These are phyloP conservation scores for Acestrorhynchus altus DNA, from an alignment of 2,797 vertebrate genomes.

Conservation along the genomic window DNA sequence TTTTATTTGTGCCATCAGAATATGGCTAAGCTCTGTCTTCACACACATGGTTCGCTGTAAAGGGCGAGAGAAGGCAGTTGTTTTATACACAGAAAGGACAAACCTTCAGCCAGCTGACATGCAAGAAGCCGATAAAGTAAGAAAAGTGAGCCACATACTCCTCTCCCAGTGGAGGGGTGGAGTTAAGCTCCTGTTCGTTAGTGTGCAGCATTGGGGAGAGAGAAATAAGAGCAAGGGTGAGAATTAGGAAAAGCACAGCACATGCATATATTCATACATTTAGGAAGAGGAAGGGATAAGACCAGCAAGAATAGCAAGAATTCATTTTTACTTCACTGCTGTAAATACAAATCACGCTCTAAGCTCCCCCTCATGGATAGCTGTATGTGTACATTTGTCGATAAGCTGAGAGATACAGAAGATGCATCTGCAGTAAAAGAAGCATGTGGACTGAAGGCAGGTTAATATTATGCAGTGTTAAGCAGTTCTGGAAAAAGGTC, in stretches of 20 bases:
- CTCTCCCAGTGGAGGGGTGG: slow-evolving; percentile 84
- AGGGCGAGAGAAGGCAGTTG: slow-evolving; percentile 81
- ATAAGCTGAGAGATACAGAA: too few relatives aligned
- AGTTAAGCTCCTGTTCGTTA: slow-evolving; percentile 84
- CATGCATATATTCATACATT: neutral
- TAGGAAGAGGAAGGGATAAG: neutral
- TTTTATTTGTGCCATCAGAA: neutral
- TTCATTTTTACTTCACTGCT: too few relatives aligned
- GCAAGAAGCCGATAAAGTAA: slow-evolving; percentile 97
- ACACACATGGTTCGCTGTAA: neutral
- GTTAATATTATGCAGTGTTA: too few relatives aligned
- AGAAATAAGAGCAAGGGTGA: slow-evolving; percentile 13
- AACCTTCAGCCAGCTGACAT: slow-evolving; percentile 98
- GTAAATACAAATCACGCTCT: too few relatives aligned
- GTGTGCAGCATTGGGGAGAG: slow-evolving; percentile 54
- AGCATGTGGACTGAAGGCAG: too few relatives aligned
- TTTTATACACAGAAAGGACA: slow-evolving; percentile 78
- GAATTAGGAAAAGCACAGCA: neutral
- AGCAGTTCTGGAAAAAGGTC: too few relatives aligned
- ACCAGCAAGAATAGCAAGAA: too few relatives aligned
- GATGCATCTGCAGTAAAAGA: too few relatives aligned
- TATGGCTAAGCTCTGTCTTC: neutral
- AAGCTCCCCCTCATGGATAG: too few relatives aligned
- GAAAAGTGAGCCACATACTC: slow-evolving; percentile 93
- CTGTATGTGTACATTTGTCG: too few relatives aligned